phyloP scores from a whole-genome alignment of 2,113 vertebrate species.

The Zosterops pallidus region DNA sequence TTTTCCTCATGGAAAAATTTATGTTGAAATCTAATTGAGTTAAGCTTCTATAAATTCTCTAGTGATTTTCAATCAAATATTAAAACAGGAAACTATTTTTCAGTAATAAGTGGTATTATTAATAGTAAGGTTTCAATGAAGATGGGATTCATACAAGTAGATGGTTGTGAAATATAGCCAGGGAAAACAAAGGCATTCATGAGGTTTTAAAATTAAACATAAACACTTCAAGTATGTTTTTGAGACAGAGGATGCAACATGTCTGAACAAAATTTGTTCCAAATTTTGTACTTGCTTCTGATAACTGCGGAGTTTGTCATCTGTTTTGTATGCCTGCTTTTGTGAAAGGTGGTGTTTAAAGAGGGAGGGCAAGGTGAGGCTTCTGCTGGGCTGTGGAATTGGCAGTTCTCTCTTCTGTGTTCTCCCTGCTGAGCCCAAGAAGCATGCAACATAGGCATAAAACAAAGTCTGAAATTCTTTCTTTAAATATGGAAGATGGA shows the following conservation, averaged over 20 bases:
- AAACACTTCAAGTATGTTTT: not conserved
- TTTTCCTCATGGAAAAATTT: not conserved
- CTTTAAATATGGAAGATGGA: not conserved
- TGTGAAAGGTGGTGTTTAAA: not conserved
- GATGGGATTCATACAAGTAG: not conserved
- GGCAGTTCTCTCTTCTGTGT: not conserved
- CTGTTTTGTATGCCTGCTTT: rapidly evolving
- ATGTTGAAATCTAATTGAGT: not conserved
- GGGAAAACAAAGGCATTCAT: not conserved
- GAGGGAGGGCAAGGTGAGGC: not conserved
- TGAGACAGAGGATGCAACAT: not conserved
- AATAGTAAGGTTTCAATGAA: not conserved
- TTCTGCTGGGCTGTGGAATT: not conserved
- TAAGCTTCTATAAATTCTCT: not conserved
- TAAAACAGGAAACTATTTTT: not conserved
- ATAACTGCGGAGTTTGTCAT: not conserved
- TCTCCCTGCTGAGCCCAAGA: not conserved
- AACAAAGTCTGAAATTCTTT: not conserved
- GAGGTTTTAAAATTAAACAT: not conserved
- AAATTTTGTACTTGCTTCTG: not conserved
- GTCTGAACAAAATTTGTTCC: not conserved
- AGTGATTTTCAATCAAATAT: not conserved
- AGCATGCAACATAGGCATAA: not conserved
- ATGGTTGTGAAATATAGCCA: not conserved
- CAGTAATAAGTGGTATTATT: not conserved